These are phyloP conservation scores for Tyto alba DNA, from an alignment of 2,113 vertebrate species.

Conservation along the genomic window DNA sequence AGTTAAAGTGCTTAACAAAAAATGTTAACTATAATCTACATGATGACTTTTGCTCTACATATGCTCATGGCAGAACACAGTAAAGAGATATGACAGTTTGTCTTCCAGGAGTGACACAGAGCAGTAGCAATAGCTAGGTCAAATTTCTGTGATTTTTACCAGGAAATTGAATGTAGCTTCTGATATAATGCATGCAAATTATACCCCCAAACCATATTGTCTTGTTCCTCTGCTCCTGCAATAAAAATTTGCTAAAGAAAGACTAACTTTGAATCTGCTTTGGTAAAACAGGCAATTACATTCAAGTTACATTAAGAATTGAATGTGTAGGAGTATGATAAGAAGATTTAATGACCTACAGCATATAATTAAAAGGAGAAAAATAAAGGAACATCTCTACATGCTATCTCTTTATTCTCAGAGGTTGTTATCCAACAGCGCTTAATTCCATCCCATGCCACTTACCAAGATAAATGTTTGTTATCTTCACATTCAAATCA, in stretches of 20 bases:
- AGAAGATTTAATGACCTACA: conserved; percentile 48
- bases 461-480: conserved; percentile 42
- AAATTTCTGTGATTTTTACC: not conserved
- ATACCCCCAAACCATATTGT: not conserved
- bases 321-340: conserved; percentile 33
- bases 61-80: not conserved
- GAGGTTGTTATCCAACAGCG: not conserved
- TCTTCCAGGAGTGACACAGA: not conserved
- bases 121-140: not conserved
- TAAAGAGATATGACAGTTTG: not conserved
- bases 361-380: conserved; percentile 17
- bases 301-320: conserved; percentile 1
- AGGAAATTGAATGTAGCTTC: not conserved
- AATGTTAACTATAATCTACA: not conserved
- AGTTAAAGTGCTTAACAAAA: not conserved
- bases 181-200: not conserved
- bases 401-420: conserved; percentile 20
- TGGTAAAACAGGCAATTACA: conserved; percentile 44
- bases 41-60: not conserved
- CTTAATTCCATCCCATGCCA: not conserved
- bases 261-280: not conserved
- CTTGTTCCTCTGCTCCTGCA: not conserved
- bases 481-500: conserved; percentile 10
- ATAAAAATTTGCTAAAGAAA: not conserved
- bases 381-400: conserved; percentile 8